phyloP scores from a whole-genome alignment of 2,888 invertebrate genomes.

The Rotaria magnacalcarata region DNA sequence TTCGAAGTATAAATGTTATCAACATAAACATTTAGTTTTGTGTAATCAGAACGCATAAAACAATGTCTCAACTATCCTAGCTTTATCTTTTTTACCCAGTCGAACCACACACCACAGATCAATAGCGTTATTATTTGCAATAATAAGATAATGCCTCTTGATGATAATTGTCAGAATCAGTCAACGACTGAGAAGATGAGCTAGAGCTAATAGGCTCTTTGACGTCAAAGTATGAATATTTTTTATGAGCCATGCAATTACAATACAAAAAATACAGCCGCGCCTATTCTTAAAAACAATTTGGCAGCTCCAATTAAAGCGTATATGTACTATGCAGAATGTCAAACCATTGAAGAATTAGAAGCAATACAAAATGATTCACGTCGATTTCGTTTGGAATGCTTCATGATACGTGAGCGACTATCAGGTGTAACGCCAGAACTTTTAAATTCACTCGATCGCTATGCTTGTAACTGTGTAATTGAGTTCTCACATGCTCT shows the following conservation, averaged over 20 bases:
- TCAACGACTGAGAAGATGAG: not conserved
- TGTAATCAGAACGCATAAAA: too few relatives aligned
- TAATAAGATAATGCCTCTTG: too few relatives aligned
- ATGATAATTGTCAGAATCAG: too few relatives aligned
- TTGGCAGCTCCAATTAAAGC: not conserved
- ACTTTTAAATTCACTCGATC: not conserved
- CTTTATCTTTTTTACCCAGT: too few relatives aligned
- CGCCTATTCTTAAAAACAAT: not conserved
- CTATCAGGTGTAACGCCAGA: not conserved
- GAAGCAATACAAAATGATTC: not conserved
- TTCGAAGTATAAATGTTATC: too few relatives aligned
- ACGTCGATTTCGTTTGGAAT: not conserved
- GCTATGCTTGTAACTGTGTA: not conserved
- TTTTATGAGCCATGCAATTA: not conserved
- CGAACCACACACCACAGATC: too few relatives aligned
- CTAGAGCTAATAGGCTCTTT: not conserved
- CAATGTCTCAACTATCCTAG: too few relatives aligned
- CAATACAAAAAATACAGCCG: not conserved
- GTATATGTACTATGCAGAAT: not conserved
- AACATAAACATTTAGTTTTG: too few relatives aligned
- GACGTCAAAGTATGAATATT: not conserved
- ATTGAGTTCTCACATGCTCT: not conserved
- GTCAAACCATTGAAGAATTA: slow-evolving; percentile 1
- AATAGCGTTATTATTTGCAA: too few relatives aligned
- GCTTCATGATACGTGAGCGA: not conserved